Percentiles rank a stretch among this genome's conserved stretches.
Conservation (phyloP, 2,888 invertebrate species). For the Diachrysia chrysitis region DNA sequence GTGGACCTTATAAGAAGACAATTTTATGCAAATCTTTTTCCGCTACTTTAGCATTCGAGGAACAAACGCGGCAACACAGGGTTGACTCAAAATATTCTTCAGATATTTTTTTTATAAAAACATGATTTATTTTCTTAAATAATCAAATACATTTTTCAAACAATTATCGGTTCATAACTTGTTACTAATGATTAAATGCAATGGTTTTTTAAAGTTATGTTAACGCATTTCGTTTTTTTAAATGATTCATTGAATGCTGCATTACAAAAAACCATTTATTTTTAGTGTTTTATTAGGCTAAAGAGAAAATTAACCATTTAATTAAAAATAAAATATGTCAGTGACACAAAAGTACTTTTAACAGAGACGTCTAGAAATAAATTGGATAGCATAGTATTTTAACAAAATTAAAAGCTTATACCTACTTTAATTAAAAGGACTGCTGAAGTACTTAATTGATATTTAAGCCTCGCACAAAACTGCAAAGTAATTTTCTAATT, state of each 20-base stretch:
- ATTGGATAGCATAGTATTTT: constrained; percentile 42
- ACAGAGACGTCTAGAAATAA: constrained; percentile 31
- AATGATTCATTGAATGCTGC: no score
- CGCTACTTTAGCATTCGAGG: constrained; percentile 83
- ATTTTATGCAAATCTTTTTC: constrained; percentile 87
- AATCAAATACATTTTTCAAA: no score
- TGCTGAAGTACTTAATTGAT: constrained; percentile 54
- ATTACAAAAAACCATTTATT: no score
- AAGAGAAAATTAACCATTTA: no score
- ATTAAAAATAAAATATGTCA: background rate
- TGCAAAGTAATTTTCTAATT: constrained; percentile 53
- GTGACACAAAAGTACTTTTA: background rate
- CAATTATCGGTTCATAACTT: no score
- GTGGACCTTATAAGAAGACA: constrained; percentile 82
- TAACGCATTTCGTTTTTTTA: no score
- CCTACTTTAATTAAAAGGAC: constrained; percentile 58
- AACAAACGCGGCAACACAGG: constrained; percentile 73
- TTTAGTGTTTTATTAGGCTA: no score
- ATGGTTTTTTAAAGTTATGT: no score
- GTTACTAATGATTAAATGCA: no score
- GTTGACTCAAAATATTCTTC: constrained; percentile 51
- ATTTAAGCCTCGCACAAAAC: constrained; percentile 51
- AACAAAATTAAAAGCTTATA: constrained; percentile 57
- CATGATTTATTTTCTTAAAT: background rate
- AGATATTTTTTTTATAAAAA: background rate